These are phyloP conservation scores for Melinaea menophilus DNA, from an alignment of 2,888 invertebrate genomes.

Conservation along the genomic window DNA sequence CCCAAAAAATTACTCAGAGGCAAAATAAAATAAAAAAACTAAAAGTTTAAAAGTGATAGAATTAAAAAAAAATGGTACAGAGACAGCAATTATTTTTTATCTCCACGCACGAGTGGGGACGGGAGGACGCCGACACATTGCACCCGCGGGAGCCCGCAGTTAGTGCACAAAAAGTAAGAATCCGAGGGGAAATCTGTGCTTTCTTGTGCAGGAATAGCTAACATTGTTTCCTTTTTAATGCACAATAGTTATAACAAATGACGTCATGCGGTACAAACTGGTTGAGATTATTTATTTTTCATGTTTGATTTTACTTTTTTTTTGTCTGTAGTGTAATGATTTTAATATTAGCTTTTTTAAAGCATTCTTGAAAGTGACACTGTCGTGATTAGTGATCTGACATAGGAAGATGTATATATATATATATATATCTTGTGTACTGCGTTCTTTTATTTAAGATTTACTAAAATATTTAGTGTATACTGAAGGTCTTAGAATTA, in stretches of 20 bases:
- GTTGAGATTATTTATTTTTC: too few relatives aligned
- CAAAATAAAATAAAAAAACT: too few relatives aligned
- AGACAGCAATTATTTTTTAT: constrained; percentile 76
- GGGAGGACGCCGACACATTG: constrained; percentile 60
- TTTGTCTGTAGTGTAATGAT: too few relatives aligned
- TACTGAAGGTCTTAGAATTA: background rate
- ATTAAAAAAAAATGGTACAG: constrained; percentile 49
- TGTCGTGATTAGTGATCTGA: too few relatives aligned
- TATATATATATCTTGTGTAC: too few relatives aligned
- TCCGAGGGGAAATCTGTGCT: constrained; percentile 54
- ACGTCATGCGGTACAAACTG: constrained; percentile 1
- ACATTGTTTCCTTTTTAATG: background rate
- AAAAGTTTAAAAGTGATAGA: background rate
- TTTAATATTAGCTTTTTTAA: too few relatives aligned
- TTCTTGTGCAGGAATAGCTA: constrained; percentile 12
- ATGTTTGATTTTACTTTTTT: too few relatives aligned
- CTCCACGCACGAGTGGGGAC: constrained; percentile 66
- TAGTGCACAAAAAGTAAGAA: constrained; percentile 51
- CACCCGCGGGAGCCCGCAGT: constrained; percentile 61
- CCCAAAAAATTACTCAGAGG: too few relatives aligned
- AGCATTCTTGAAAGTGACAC: too few relatives aligned
- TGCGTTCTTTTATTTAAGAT: background rate
- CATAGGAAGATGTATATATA: too few relatives aligned
- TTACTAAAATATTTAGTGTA: background rate
- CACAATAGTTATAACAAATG: constrained; percentile 2